Percentiles rank a stretch among this genome's conserved stretches.
Conservation (phyloP, 2,888 invertebrate species). For the Candidula unifasciata region DNA sequence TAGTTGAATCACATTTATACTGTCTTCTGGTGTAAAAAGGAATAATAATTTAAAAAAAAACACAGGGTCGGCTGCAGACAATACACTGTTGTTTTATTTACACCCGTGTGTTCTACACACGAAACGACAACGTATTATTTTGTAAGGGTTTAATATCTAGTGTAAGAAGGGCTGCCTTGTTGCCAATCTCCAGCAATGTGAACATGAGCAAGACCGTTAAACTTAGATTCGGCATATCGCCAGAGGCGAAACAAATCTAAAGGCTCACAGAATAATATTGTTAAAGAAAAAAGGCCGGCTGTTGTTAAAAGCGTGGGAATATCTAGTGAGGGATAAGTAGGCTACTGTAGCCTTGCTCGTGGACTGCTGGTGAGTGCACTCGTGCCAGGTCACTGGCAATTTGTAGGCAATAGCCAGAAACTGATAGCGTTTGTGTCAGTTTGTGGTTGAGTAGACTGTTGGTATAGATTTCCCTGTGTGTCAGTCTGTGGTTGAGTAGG, state of each 20-base stretch:
- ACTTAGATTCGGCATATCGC: conserved; percentile 16
- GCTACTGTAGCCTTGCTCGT: not conserved
- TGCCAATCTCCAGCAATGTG: not conserved
- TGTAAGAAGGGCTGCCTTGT: conserved; percentile 19
- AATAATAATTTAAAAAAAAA: too few relatives aligned
- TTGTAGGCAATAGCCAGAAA: not conserved
- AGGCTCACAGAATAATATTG: conserved; percentile 6
- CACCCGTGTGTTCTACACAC: not conserved
- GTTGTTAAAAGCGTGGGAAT: conserved; percentile 28
- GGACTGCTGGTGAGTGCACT: not conserved
- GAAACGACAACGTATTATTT: not conserved
- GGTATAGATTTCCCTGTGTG: not conserved
- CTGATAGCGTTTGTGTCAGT: not conserved
- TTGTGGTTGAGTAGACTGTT: not conserved
- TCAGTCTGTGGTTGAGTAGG: not conserved
- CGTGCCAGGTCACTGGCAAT: not conserved
- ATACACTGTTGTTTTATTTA: conserved; percentile 1
- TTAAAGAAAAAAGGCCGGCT: not conserved
- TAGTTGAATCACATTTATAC: too few relatives aligned
- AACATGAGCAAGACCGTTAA: conserved; percentile 7
- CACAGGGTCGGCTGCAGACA: not conserved
- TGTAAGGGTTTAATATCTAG: not conserved
- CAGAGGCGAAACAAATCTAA: not conserved
- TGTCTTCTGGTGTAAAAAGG: not conserved
- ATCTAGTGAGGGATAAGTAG: not conserved